Conservation (phyloP, 2,888 invertebrate species). For the Linnaemya vulpina region DNA sequence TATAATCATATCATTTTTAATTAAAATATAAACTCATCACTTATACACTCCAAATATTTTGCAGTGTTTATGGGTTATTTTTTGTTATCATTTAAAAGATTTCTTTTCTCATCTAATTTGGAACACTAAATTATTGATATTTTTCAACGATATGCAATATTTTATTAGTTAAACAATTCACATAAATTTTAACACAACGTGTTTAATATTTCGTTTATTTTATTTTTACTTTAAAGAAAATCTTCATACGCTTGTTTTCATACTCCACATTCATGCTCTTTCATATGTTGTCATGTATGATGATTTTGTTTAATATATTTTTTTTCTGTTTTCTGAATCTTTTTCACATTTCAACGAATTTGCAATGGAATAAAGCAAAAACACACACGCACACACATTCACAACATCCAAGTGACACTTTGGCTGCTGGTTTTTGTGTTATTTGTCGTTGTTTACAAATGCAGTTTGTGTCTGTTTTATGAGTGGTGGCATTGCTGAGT, state of each 20-base stretch:
- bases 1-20: neutral
- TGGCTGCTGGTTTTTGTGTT: conserved; percentile 9
- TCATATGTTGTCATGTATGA: conserved; percentile 16
- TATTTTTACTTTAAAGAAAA: neutral
- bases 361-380: neutral
- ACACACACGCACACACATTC: neutral
- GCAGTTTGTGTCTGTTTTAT: conserved; percentile 21
- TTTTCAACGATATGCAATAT: conserved; percentile 10
- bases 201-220: conserved; percentile 3
- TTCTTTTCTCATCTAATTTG: neutral
- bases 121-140: neutral
- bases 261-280: neutral
- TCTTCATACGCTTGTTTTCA: neutral
- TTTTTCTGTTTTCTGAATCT: neutral
- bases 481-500: conserved; percentile 3
- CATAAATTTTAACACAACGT: neutral
- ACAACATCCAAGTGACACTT: neutral
- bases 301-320: conserved; percentile 12
- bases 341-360: conserved; percentile 12
- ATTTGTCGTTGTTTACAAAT: conserved; percentile 18
- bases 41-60: neutral
- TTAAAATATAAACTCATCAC: neutral
- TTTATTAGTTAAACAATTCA: neutral
- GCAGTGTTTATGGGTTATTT: neutral
- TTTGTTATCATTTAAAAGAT: neutral